Evolutionary conservation across 2,888 invertebrate genomes (phyloP), one percentile per base, ranked within the genome.

Genomic region (Cyclophora punctaria): DNA sequence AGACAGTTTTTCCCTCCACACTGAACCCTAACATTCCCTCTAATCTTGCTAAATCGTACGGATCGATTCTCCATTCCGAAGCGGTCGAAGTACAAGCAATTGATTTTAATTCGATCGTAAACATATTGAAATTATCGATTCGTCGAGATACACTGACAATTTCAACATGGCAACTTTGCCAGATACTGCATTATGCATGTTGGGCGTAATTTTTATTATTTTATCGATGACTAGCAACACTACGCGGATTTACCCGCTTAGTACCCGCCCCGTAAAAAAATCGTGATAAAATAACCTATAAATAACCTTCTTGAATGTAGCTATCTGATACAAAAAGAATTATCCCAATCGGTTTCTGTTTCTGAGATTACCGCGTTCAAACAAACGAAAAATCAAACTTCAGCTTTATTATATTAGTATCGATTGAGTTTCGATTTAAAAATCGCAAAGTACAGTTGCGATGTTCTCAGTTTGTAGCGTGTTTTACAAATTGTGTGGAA

Each of bases 101-200:
- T 76, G 80, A 69, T 76, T 83, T 80, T 77, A 80, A 83, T 79
- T 83, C 73, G 75, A 74, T 84, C 84, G 73, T 86, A 85, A 86
- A 86, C 71, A 72, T 65, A 55, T 62, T 68, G 63, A 79, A 66
- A 61, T 84, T 78, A 86, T 83, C 78, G 86, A 76, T 71, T 72
- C 67, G 62, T 70, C 46, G 51, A 52, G 48, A 20, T 47, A 45
- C 51, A 41, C 46, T 50, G 59, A 58, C 63, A 46, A 37, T 37
- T 5, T 37, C 37, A 5, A 37, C 37, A 37, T 37, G 37, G 37
- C 4, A 37, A 4, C 4, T 37, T 37, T 37, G 37, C 37, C 37
- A 37, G 37, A 37, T 37, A 37, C 54, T 6, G 42, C 52, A 41
- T 48, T 55, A 52, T 52, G 50, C 43, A 48, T 47, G 52, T 50